Base-by-base conservation (phyloP, 2,797 vertebrate species). In the Malacoctenus gilli region DNA sequence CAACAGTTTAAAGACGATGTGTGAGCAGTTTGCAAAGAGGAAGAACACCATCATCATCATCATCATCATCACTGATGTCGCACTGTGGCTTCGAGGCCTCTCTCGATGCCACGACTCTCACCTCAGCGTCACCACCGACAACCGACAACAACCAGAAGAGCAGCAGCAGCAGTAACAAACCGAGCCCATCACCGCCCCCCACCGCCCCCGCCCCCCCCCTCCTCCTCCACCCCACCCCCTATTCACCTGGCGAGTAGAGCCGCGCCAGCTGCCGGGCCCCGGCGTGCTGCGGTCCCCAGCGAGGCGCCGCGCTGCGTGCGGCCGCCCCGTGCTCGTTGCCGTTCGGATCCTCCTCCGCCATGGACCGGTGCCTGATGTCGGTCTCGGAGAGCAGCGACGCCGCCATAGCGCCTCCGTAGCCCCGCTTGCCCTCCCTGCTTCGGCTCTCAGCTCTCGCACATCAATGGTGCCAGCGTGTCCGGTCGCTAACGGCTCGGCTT, bases 331-430 rank as follows among this genome's bases (percentile, higher is more conserved):
- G 91, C 79, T 93, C 91, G 22, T 92, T 92, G 44, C 91, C 90
- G 84, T 92, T 92, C 85, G 92, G 92, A 82, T 93, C 91, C 84
- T 92, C 91, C 80, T 93, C 92, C 68, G 92, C 91, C 90, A 92
- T 92, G 72, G 92, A 93, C 79, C 91, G 86, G 61, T 90, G 86
- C 68, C 71, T 81, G 82, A 92, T 91, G 77, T 91, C 89, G 71
- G 84, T 87, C 86, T 92, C 91, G 62, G 89, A 92, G 83, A 92
- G 89, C 59, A 89, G 77, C 71, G 84, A 80, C 74, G 84, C 87
- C 55, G 86, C 89, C 78, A 86, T 90, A 14, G 23, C 66, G 65
- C 52, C 59, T 55, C n/a, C n/a, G n/a, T n/a, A n/a, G n/a, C n/a
- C 64, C 53, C 55, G 68, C 70, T 68, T 48, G 25, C 62, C 41